Conservation (phyloP, 2,888 invertebrate species). For the Drosophila emarginata region DNA sequence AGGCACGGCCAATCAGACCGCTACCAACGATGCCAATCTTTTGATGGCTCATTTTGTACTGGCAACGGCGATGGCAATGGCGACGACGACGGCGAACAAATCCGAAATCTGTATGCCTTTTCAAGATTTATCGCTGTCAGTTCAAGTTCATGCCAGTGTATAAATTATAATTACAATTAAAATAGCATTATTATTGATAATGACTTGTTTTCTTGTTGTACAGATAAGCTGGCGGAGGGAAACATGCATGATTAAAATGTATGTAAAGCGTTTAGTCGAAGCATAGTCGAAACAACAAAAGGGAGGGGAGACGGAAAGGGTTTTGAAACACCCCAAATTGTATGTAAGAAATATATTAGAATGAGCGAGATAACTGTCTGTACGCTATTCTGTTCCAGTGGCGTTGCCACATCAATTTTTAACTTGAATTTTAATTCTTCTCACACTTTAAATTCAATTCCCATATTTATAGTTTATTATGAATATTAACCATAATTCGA, state of each 20-base stretch:
- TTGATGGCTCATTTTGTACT: conserved; percentile 83
- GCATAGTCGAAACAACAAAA: neutral
- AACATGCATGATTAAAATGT: conserved; percentile 2
- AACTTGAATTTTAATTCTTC: too few relatives aligned
- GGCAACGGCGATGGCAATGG: neutral
- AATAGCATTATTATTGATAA: conserved; percentile 56
- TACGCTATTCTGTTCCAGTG: too few relatives aligned
- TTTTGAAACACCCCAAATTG: too few relatives aligned
- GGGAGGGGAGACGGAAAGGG: neutral
- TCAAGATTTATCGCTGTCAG: conserved; percentile 60
- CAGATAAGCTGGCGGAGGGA: neutral
- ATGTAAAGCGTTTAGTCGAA: neutral
- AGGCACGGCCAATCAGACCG: conserved; percentile 97
- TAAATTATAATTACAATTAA: conserved; percentile 46
- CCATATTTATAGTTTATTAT: conserved; percentile 7
- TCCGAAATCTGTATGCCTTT: neutral
- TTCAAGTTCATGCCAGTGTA: conserved; percentile 52
- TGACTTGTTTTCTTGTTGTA: conserved; percentile 44
- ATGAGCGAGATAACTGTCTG: too few relatives aligned
- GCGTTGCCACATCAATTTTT: too few relatives aligned
- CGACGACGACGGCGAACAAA: neutral
- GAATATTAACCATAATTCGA: neutral
- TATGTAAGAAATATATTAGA: too few relatives aligned
- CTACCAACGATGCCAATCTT: conserved; percentile 92
- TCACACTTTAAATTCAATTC: neutral